Base-by-base conservation (phyloP, 1,140 invertebrate genomes). In the Globodera rostochiensis region DNA sequence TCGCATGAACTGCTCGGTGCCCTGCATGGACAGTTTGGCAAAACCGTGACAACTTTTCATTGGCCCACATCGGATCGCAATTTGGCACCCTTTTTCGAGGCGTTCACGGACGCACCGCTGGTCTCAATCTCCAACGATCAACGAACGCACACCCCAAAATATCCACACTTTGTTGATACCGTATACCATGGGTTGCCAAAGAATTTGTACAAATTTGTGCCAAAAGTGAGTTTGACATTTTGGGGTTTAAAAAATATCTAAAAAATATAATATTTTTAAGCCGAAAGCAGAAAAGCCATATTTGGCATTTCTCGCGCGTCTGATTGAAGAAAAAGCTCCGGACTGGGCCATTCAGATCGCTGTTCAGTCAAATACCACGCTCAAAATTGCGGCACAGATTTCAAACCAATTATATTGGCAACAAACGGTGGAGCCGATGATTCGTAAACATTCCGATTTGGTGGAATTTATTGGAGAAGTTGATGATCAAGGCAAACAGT, bases 51-150 rank as follows among this genome's bases (percentile, higher is more conserved):
- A 7, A 53, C 50, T 0, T 53, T 53, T 13, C 50, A 53, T 53
- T 53, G 50, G 50, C 50, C 50, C 0, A 53, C 50, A 9, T 53
- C 50, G 50, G 50, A 53, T 4, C 50, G 7, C 7, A 53, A 53
- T 53, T 53, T 53, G 50, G 50, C 50, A 53, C 50, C 50, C 4
- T 53, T 53, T 53, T 53, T 53, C 11, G 50, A 53, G 21, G 36
- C 49, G 8, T 81, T 81, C 21, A n/a, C n/a, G 7, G 13, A 78
- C 19, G 36, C 25, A 5, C 64, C 64, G 67, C 9, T 81, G 49
- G 77, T 80, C 36, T 81, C 80, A n/a, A 81, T 81, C 15, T 81
- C 80, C 3, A 53, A 81, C 46, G 69, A 81, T 47, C 80, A 81
- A 46, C 80, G 80, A 5, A 81, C 25, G 9, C 80, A 78, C 15